These are phyloP conservation scores for Ditylenchus weischeri DNA, from an alignment of 2,888 invertebrate species.

Conservation along the genomic window DNA sequence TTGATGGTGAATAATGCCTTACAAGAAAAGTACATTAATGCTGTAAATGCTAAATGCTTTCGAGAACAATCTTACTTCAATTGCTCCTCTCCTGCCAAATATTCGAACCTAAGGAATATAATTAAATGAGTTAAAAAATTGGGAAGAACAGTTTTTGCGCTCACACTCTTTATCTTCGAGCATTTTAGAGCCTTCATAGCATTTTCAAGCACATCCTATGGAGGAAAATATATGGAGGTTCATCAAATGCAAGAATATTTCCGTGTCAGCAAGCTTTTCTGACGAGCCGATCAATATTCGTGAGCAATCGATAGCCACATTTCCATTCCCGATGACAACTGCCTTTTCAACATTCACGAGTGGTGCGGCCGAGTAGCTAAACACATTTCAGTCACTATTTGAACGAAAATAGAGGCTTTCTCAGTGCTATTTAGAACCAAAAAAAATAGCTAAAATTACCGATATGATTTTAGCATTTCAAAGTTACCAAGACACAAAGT, in stretches of 20 bases:
- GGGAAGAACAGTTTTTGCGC: no score
- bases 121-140: no score
- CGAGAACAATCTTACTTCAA: slow-evolving; percentile 70
- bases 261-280: slow-evolving; percentile 79
- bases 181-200: slow-evolving; percentile 69
- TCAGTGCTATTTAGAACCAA: slow-evolving; percentile 40
- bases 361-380: slow-evolving; percentile 24
- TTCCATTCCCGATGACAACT: slow-evolving; percentile 74
- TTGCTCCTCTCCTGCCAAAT: slow-evolving; percentile 86
- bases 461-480: no score
- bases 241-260: no score
- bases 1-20: slow-evolving; percentile 95
- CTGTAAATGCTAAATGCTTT: slow-evolving; percentile 16
- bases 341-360: slow-evolving; percentile 37
- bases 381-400: not conserved
- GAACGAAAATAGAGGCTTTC: not conserved
- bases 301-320: slow-evolving; percentile 90
- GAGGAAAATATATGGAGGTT: no score
- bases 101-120: slow-evolving; percentile 65
- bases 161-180: slow-evolving; percentile 73
- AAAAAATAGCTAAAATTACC: slow-evolving; percentile 16
- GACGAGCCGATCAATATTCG: no score
- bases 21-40: slow-evolving; percentile 62
- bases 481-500: slow-evolving; percentile 91
- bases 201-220: slow-evolving; percentile 45